Base-by-base conservation (phyloP, 2,113 vertebrate species). In the Accipiter virgatus region DNA sequence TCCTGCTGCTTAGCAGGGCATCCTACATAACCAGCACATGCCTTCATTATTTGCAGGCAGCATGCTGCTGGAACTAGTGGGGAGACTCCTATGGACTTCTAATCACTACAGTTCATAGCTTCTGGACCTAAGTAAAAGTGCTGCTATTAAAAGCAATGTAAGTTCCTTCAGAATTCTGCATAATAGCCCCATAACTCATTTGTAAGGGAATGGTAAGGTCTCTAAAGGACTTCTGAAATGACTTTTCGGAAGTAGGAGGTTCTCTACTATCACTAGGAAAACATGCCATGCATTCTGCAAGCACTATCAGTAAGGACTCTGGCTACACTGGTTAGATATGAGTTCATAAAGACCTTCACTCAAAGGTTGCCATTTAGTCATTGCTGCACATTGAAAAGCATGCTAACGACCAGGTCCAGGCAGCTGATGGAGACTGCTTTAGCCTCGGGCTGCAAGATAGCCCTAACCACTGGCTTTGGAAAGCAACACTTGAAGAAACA, bases 171-270 rank as follows among this genome's bases (percentile, higher is more conserved):
- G 42, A 73, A 82, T 80, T 96, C 72, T 93, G 82, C 32, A 13
- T 86, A 90, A 73, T 38, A 83, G 73, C 84, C 92, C 70, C 34
- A 7, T 59, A 94, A 81, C 13, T 96, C 70, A 89, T 67, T 75
- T 74, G 61, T 52, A 81, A 88, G 40, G 62, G 52, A 88, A 86
- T 0, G 1, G 21, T 45, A 40, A 95, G 36, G 56, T 87, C 91
- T 95, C 63, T 38, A 92, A 91, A 65, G 66, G 86, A 75, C 58
- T 90, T 70, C 55, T 80, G 78, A 72, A 82, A 91, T 27, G 45
- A 45, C 95, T 95, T 95, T 65, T 92, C 6, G 78, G 89, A 92
- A 95, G 80, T 61, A 81, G 94, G 65, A 94, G 83, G 78, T 53
- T 89, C 78, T 62, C 72, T 40, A 0, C 70, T 86, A 79, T 85